Conservation (phyloP, 2,888 invertebrate genomes). For the Nowickia ferox region DNA sequence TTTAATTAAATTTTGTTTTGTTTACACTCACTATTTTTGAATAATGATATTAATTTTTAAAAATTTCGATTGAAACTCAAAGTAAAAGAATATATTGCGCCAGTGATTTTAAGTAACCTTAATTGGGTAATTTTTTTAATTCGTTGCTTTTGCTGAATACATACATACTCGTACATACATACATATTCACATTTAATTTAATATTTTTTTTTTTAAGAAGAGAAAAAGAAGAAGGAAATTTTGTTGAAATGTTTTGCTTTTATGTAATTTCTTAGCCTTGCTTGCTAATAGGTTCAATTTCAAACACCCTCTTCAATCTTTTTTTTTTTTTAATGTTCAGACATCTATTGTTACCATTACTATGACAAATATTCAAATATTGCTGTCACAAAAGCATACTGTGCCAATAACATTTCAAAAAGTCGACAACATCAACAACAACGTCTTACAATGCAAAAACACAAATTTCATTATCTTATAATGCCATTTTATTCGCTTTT, state of each 20-base stretch:
- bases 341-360: slow-evolving; percentile 20
- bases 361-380: slow-evolving; percentile 38
- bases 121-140: too few relatives aligned
- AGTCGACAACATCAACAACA: slow-evolving; percentile 36
- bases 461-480: slow-evolving; percentile 60
- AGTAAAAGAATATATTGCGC: too few relatives aligned
- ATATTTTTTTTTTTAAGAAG: too few relatives aligned
- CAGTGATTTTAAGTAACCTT: too few relatives aligned
- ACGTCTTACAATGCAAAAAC: slow-evolving; percentile 42
- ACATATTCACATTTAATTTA: not conserved
- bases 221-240: not conserved
- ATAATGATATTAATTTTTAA: too few relatives aligned
- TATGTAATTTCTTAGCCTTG: not conserved
- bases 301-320: not conserved
- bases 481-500: slow-evolving; percentile 57
- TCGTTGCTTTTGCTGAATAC: not conserved
- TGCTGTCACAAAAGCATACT: slow-evolving; percentile 14
- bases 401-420: slow-evolving; percentile 17
- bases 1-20: slow-evolving; percentile 27
- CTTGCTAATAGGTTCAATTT: slow-evolving; percentile 15
- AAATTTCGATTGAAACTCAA: too few relatives aligned
- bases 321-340: not conserved
- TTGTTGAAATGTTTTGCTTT: not conserved
- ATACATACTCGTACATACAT: not conserved
- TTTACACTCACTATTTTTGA: too few relatives aligned